These are phyloP conservation scores for Trichomalopsis sarcophagae DNA, from an alignment of 1,140 invertebrate genomes.

Conservation along the genomic window DNA sequence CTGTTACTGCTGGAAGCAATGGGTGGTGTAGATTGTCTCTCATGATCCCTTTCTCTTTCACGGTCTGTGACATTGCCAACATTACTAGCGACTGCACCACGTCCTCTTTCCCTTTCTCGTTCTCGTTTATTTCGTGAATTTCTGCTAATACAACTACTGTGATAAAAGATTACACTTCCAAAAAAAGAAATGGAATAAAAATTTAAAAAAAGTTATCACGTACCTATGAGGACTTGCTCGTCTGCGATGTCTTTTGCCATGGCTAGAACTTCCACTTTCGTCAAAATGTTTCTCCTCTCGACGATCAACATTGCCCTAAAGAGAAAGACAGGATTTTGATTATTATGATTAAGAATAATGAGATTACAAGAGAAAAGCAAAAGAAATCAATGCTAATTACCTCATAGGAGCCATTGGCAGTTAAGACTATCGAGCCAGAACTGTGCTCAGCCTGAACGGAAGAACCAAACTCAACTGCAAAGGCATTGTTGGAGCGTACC, in stretches of 20 bases:
- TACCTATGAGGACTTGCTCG: slow-evolving; percentile 77
- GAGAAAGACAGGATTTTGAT: slow-evolving; percentile 35
- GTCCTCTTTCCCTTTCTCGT: slow-evolving; percentile 65
- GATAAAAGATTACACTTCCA: background rate
- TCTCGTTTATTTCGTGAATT: slow-evolving; percentile 69
- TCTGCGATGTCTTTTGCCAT: slow-evolving; percentile 78
- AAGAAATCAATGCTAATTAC: slow-evolving; percentile 55
- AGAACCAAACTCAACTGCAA: slow-evolving; percentile 71
- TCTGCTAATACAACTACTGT: slow-evolving; percentile 63
- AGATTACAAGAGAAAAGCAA: slow-evolving; percentile 15
- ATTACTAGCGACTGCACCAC: slow-evolving; percentile 40
- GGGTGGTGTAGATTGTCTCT: slow-evolving; percentile 69
- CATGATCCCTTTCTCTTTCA: slow-evolving; percentile 69
- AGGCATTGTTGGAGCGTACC: slow-evolving; percentile 66
- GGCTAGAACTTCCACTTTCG: slow-evolving; percentile 74
- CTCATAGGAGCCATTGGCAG: slow-evolving; percentile 69
- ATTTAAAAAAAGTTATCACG: background rate
- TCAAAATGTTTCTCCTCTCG: slow-evolving; percentile 76
- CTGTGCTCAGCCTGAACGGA: slow-evolving; percentile 72
- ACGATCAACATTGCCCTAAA: slow-evolving; percentile 66
- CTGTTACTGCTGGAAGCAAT: slow-evolving; percentile 65
- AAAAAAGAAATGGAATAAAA: background rate
- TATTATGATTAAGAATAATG: slow-evolving; percentile 21
- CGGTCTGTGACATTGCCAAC: slow-evolving; percentile 54
- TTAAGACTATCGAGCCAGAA: slow-evolving; percentile 69